Conservation (phyloP, 2,113 vertebrate species). For the Ochotona princeps region DNA sequence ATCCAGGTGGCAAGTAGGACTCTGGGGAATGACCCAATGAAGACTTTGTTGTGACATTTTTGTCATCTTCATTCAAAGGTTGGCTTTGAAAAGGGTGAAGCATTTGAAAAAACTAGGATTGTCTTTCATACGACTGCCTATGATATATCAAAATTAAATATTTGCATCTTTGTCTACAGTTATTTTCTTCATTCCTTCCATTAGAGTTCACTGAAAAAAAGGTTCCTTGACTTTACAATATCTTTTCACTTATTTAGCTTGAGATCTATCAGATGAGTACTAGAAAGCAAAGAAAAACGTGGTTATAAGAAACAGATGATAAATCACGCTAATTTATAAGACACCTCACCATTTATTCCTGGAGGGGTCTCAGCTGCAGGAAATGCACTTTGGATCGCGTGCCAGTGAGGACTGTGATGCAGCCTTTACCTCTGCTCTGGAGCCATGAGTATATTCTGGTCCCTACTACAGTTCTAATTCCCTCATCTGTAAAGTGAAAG, state of each 20-base stretch:
- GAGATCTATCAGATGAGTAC: neutral
- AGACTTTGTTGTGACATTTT: neutral
- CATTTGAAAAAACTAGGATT: neutral
- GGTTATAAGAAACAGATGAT: neutral
- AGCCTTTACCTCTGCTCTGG: neutral
- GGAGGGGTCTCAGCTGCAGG: neutral
- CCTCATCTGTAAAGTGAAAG: neutral
- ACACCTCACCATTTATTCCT: neutral
- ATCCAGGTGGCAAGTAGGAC: neutral
- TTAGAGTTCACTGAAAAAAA: constrained; percentile 2
- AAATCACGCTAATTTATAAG: neutral
- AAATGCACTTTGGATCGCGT: neutral
- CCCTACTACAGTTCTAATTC: neutral
- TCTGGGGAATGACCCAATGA: constrained; percentile 16
- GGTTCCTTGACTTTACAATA: neutral
- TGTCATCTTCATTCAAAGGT: constrained; percentile 3
- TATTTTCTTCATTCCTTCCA: neutral
- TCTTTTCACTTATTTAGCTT: neutral
- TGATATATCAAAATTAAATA: neutral
- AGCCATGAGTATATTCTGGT: neutral
- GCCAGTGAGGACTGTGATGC: neutral
- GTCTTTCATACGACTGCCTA: neutral
- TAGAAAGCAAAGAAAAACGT: neutral
- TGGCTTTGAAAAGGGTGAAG: neutral
- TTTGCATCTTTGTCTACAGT: neutral